phyloP scores from a whole-genome alignment of 2,113 vertebrate species.

The Corvus cornix region DNA sequence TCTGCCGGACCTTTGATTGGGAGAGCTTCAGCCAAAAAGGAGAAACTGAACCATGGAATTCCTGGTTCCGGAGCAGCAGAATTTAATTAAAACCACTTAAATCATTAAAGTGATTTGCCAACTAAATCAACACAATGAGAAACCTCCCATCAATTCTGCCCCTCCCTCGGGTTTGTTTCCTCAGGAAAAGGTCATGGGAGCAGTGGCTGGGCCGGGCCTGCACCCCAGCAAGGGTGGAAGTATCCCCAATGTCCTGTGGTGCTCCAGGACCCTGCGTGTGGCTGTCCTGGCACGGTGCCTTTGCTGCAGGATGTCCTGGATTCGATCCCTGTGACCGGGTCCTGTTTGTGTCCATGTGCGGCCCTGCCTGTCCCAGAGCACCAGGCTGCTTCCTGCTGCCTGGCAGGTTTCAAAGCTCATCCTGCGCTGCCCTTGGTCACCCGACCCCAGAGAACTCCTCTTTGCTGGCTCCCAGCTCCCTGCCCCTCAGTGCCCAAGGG shows the following conservation, averaged over 20 bases:
- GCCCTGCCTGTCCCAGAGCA: background rate
- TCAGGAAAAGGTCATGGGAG: background rate
- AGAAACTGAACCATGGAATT: background rate
- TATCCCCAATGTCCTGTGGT: background rate
- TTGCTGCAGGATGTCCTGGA: background rate
- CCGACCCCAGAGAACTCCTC: background rate
- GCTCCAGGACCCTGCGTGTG: accelerated
- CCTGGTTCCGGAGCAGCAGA: background rate
- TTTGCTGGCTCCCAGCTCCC: background rate
- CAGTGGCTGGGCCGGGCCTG: accelerated
- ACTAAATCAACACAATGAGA: background rate
- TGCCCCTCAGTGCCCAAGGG: background rate
- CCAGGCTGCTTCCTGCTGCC: background rate
- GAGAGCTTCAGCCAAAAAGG: background rate
- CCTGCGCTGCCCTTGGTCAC: background rate
- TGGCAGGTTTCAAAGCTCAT: accelerated
- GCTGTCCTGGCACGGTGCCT: background rate
- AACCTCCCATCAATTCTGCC: background rate
- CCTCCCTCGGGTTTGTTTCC: background rate
- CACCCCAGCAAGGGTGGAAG: accelerated
- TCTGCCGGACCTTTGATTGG: background rate
- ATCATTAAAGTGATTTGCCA: background rate
- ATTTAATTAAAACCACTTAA: background rate
- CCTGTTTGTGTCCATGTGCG: background rate
- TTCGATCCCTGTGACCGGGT: accelerated